Percentiles rank a stretch among this genome's conserved stretches.
These are phyloP conservation scores for Thripadectes ignobilis DNA, from an alignment of 2,797 vertebrate genomes.

Conservation along the genomic window DNA sequence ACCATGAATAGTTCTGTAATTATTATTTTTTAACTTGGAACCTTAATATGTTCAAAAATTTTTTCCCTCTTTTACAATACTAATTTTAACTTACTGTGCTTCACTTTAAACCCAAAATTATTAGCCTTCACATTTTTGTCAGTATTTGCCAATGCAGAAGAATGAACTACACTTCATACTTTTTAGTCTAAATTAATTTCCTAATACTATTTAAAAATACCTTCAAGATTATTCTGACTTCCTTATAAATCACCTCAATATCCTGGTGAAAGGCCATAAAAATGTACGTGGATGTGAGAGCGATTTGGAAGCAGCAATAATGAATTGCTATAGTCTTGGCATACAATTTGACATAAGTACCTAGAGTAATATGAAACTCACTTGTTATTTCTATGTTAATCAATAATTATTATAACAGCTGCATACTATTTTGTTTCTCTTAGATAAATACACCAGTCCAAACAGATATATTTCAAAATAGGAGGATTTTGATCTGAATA, in stretches of 20 bases:
- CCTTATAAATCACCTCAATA: background rate
- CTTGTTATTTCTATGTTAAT: background rate
- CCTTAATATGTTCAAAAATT: background rate
- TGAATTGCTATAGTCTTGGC: background rate
- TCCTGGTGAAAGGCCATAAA: background rate
- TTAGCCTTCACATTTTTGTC: background rate
- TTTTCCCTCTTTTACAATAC: background rate
- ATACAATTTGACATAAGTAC: background rate
- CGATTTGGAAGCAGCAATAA: background rate
- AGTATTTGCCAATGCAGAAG: background rate
- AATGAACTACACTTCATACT: background rate
- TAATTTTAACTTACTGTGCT: background rate
- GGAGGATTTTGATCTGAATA: background rate
- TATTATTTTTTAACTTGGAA: background rate
- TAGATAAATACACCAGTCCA: background rate
- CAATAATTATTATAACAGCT: background rate
- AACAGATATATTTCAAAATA: background rate
- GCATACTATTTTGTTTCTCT: background rate
- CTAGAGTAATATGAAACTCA: background rate
- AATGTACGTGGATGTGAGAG: background rate
- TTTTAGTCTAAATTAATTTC: slow-evolving; percentile 13
- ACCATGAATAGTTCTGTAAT: background rate
- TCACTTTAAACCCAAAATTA: background rate
- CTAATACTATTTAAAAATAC: background rate
- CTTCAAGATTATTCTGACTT: background rate